phyloP scores from a whole-genome alignment of 2,888 invertebrate genomes.

The Parnassius apollo region DNA sequence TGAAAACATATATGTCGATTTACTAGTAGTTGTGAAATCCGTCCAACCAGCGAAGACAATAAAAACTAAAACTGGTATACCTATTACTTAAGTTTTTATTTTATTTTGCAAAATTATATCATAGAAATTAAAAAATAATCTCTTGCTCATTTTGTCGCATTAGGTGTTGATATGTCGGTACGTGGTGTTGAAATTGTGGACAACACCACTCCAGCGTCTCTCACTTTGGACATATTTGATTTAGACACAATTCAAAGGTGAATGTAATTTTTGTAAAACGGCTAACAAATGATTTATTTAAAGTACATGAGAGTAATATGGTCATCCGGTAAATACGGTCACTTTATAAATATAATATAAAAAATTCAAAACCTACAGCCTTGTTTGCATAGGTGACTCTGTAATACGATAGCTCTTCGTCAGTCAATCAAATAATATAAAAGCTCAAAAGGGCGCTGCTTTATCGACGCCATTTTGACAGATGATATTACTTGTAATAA shows the following conservation, averaged over 20 bases:
- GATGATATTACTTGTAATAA: too few species aligned
- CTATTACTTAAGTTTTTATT: not conserved
- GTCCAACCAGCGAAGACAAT: slow-evolving; percentile 83
- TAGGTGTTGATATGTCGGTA: slow-evolving; percentile 77
- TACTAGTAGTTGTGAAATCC: slow-evolving; percentile 85
- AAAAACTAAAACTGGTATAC: slow-evolving; percentile 79
- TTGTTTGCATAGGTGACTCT: too few species aligned
- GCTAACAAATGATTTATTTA: too few species aligned
- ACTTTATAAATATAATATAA: too few species aligned
- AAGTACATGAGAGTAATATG: too few species aligned
- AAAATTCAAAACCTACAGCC: too few species aligned
- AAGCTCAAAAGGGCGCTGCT: too few species aligned
- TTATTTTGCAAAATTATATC: not conserved
- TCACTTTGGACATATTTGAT: slow-evolving; percentile 85
- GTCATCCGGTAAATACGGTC: too few species aligned
- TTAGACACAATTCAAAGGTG: slow-evolving; percentile 85
- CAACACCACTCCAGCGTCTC: slow-evolving; percentile 81
- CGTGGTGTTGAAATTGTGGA: slow-evolving; percentile 85
- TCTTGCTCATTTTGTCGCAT: slow-evolving; percentile 18
- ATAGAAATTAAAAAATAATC: slow-evolving; percentile 9
- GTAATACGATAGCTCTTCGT: too few species aligned
- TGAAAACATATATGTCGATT: slow-evolving; percentile 80
- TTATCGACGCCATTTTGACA: too few species aligned
- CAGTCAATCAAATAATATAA: too few species aligned
- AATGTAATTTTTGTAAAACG: slow-evolving; percentile 6